Conservation (phyloP, 2,888 invertebrate genomes). For the Rosalia funebris region DNA sequence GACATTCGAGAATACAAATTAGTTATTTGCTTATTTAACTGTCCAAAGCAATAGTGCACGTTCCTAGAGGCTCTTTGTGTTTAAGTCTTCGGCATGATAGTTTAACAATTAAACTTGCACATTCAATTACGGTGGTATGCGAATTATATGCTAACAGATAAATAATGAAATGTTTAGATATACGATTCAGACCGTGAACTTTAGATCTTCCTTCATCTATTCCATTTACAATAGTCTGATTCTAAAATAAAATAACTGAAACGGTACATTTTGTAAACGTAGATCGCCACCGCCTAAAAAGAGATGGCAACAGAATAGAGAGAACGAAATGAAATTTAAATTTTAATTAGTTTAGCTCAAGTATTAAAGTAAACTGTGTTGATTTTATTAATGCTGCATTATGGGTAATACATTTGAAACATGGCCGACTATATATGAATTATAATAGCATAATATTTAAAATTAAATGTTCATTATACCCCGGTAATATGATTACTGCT, state of each 20-base stretch:
- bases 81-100: not conserved
- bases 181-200: not conserved
- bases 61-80: conserved; percentile 6
- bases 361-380: too few relatives aligned
- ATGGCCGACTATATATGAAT: too few relatives aligned
- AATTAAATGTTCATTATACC: too few relatives aligned
- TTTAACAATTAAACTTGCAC: not conserved
- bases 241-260: not conserved
- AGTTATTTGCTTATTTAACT: conserved; percentile 20
- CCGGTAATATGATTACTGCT: too few relatives aligned
- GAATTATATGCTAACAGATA: not conserved
- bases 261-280: not conserved
- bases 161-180: not conserved
- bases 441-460: too few relatives aligned
- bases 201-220: too few relatives aligned
- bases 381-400: too few relatives aligned
- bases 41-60: conserved; percentile 22
- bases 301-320: too few relatives aligned
- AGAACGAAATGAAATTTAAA: too few relatives aligned
- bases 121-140: not conserved
- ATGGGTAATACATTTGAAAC: too few relatives aligned
- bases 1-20: conserved; percentile 19
- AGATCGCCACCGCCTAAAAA: not conserved
- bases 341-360: too few relatives aligned
- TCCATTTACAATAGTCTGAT: too few relatives aligned